Base-by-base conservation (phyloP, 2,888 invertebrate genomes). In the Hemithea aestivaria region DNA sequence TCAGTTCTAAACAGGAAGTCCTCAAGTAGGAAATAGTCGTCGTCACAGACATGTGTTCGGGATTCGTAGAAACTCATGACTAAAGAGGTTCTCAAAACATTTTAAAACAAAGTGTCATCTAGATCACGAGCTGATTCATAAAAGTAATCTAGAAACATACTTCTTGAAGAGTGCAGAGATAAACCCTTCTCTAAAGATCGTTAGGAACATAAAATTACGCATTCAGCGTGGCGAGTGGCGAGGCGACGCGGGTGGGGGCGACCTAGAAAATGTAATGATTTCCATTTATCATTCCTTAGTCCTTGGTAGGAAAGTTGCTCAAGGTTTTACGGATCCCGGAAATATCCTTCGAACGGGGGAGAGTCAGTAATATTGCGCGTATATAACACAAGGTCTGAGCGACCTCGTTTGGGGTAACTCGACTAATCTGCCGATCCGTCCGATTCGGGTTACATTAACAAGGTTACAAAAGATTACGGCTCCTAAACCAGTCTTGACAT, bases 221-320 rank as follows among this genome's bases (percentile, higher is more conserved):
- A 79, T 78, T 74, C 70, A 63, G 73, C 62, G 51, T 58, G 61
- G 56, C 16, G 16, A 16, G 16, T 16, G 61, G 56, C 16, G 16
- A 16, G 16, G 2, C 67, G 58, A 58, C 60, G 61, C 61, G 60
- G 71, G 62, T 60, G 59, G 62, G 61, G 49, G 51, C 59, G 73
- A 65, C 77, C 75, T 76, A 75, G 72, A 80, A 79, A 77, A 64
- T 52, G 65, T 56, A 69, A 72, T 65, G 66, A 73, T 73, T 75
- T 73, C 66, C 73, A 77, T 82, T 77, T 76, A 74, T 77, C 75
- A 73, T 70, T 63, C 64, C 64, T 65, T 9, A 63, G 74, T 69
- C 82, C 81, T 81, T 81, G 79, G 72, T 61, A 62, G 54, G 50
- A 64, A 72, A 76, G 61, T 74, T 71, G 62, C 66, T 70, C 79